A percentile compares a stretch with the other conserved stretches of the same genome.
Conservation (phyloP, 2,888 invertebrate species). For the Danaus chrysippus region DNA sequence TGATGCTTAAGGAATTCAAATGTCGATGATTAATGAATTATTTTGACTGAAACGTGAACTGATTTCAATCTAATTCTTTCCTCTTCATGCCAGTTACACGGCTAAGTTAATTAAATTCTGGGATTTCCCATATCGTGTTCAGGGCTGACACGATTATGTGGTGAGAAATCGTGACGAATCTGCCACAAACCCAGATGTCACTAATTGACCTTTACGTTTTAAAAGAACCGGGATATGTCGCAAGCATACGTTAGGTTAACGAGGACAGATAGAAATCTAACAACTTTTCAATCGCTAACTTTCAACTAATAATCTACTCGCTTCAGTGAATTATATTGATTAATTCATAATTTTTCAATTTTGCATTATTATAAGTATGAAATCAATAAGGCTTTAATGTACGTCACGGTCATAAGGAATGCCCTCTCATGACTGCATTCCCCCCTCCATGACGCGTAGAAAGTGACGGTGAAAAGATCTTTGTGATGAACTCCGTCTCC, state of each 20-base stretch:
- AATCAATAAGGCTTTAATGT: no score
- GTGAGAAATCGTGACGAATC: slow-evolving; percentile 20
- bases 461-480: slow-evolving; percentile 28
- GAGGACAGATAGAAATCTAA: background rate
- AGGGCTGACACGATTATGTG: slow-evolving; percentile 14
- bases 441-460: slow-evolving; percentile 11
- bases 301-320: no score
- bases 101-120: slow-evolving; percentile 4
- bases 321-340: no score
- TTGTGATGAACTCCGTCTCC: slow-evolving; percentile 4
- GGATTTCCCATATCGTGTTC: slow-evolving; percentile 22
- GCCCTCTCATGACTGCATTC: background rate
- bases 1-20: no score
- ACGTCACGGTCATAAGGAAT: background rate
- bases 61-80: background rate
- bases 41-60: background rate
- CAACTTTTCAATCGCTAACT: background rate
- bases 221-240: slow-evolving; percentile 1
- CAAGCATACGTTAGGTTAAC: background rate
- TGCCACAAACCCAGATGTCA: slow-evolving; percentile 3
- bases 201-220: background rate
- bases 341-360: no score
- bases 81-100: background rate
- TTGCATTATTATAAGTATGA: no score
- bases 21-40: no score